phyloP scores from a whole-genome alignment of 53 echinoderm and acorn worm species.

The Hippasteria phrygiana region DNA sequence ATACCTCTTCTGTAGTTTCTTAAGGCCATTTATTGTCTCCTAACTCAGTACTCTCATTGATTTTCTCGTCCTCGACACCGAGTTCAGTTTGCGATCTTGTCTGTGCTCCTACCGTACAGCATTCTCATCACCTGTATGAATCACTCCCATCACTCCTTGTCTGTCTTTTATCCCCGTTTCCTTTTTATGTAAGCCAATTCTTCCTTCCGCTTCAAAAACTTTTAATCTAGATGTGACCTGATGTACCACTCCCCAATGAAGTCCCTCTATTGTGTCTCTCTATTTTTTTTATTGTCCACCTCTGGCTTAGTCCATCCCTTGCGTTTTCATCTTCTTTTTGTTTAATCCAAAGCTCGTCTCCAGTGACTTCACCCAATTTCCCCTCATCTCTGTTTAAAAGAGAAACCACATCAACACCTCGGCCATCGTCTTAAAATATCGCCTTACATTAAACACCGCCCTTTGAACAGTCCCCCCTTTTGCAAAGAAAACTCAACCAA shows the following conservation, averaged over 20 bases:
- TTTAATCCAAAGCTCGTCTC: neutral
- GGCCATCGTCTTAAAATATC: conserved; percentile 9
- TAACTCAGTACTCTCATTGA: too few relatives aligned
- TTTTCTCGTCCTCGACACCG: too few relatives aligned
- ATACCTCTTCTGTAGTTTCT: too few relatives aligned
- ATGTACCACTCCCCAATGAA: neutral
- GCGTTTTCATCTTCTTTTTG: neutral
- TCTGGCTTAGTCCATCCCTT: neutral
- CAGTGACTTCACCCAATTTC: conserved; percentile 37
- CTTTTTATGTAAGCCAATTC: neutral
- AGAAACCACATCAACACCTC: conserved; percentile 43
- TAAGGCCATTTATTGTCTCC: too few relatives aligned
- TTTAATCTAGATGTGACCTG: neutral
- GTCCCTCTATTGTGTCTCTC: neutral
- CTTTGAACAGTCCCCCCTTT: conserved; percentile 2
- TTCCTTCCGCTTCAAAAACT: neutral
- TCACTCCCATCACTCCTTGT: neutral
- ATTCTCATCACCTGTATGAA: neutral
- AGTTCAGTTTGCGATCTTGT: neutral
- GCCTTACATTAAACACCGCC: conserved; percentile 48
- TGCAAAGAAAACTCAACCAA: neutral
- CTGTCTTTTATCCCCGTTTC: neutral
- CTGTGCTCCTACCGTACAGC: neutral
- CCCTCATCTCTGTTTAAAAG: conserved; percentile 21
- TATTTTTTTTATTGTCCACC: neutral